These are phyloP conservation scores for Mystacides longicornis DNA, from an alignment of 2,888 invertebrate species.

Conservation along the genomic window DNA sequence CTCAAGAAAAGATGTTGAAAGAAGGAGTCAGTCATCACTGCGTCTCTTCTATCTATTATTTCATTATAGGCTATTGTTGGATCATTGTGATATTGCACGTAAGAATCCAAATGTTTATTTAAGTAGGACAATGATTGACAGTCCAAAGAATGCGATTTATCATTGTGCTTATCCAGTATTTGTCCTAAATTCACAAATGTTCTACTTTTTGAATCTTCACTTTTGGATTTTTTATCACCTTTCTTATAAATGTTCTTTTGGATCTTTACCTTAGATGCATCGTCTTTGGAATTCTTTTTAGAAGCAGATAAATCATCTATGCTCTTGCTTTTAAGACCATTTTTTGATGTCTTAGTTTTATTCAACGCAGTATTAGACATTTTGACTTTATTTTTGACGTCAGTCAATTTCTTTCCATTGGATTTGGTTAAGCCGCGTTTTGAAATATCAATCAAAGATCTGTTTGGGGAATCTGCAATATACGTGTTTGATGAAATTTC, in stretches of 20 bases:
- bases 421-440: constrained; percentile 12
- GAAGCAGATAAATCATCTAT: background rate
- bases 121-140: constrained; percentile 7
- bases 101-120: constrained; percentile 20
- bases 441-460: constrained; percentile 28
- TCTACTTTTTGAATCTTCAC: constrained; percentile 25
- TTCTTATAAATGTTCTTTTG: constrained; percentile 25
- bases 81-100: constrained; percentile 22
- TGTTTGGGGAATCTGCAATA: constrained; percentile 12
- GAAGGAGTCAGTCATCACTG: constrained; percentile 56
- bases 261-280: constrained; percentile 29
- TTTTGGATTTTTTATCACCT: constrained; percentile 26
- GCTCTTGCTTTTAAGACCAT: constrained; percentile 2
- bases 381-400: constrained; percentile 33
- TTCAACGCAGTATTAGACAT: constrained; percentile 28
- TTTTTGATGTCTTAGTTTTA: constrained; percentile 15
- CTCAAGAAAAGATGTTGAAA: constrained; percentile 65
- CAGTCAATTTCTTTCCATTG: constrained; percentile 1
- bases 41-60: constrained; percentile 51
- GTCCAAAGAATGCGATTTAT: background rate
- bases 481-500: constrained; percentile 21
- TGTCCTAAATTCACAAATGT: constrained; percentile 11
- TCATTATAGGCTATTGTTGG: constrained; percentile 36
- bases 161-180: constrained; percentile 11
- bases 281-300: constrained; percentile 26